Percentiles rank a stretch among this genome's conserved stretches.
Evolutionary conservation across 2,797 vertebrate species (phyloP).

Genomic region (Hybognathus amarus): DNA sequence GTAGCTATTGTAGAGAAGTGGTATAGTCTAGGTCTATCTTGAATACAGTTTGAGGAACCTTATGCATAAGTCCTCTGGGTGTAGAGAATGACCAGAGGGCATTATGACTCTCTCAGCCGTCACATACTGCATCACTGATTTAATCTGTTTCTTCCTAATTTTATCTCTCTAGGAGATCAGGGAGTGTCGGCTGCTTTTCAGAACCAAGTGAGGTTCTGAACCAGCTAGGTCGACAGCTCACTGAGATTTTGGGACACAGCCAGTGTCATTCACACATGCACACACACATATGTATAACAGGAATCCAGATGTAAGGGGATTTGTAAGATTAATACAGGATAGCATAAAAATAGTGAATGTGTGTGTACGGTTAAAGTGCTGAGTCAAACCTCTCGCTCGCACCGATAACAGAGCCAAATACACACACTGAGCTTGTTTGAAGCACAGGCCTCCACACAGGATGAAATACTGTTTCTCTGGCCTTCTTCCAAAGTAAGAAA

Average conservation of each 20-base stretch:
- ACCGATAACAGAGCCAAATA: not conserved
- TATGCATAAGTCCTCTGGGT: not conserved
- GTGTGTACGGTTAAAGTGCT: slow-evolving; percentile 17
- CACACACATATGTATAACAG: not conserved
- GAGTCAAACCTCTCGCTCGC: slow-evolving; percentile 20
- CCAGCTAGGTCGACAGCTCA: not conserved
- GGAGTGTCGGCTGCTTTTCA: not conserved
- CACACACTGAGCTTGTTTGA: not conserved
- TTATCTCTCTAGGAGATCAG: slow-evolving; percentile 3
- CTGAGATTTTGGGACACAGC: not conserved
- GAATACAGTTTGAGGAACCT: not conserved
- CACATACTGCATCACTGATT: slow-evolving; percentile 27
- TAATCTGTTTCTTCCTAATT: slow-evolving; percentile 14
- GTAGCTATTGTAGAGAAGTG: not conserved
- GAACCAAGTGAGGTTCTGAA: not conserved
- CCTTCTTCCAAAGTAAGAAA: slow-evolving; percentile 28
- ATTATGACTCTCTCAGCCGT: slow-evolving; percentile 21
- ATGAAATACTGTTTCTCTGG: slow-evolving; percentile 26
- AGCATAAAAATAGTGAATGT: not conserved
- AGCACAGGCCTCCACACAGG: slow-evolving; percentile 14
- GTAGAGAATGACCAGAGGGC: not conserved
- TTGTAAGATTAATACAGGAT: slow-evolving; percentile 20
- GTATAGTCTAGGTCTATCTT: slow-evolving; percentile 26
- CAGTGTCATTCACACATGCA: not conserved
- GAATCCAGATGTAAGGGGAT: not conserved